A percentile compares a stretch with the other conserved stretches of the same genome.
phyloP scores from a whole-genome alignment of 2,113 vertebrate genomes.

The Apteryx owenii region DNA sequence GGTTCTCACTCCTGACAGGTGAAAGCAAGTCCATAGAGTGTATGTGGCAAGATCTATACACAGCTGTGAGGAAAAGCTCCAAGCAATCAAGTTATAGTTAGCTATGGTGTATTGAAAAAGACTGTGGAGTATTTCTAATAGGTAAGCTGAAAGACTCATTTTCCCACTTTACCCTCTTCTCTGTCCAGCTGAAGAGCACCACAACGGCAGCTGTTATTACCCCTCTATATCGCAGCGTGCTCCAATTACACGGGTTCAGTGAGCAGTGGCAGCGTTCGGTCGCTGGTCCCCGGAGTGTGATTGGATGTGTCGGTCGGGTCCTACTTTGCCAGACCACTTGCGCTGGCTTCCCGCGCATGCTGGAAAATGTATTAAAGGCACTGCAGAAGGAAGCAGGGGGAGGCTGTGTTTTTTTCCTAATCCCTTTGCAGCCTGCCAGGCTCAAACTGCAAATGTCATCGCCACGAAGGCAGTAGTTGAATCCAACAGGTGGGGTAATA shows the following conservation, averaged over 20 bases:
- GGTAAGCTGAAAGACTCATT: not conserved
- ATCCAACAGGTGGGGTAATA: constrained; percentile 60
- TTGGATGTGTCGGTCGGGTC: not conserved
- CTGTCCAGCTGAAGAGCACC: not conserved
- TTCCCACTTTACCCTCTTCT: not conserved
- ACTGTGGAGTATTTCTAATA: not conserved
- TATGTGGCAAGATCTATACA: not conserved
- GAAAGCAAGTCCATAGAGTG: not conserved
- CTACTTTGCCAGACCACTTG: not conserved
- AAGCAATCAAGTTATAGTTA: not conserved
- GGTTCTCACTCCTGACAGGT: not conserved
- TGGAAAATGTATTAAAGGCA: not conserved
- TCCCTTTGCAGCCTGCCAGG: not conserved
- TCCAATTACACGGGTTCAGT: not conserved
- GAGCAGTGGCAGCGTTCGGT: not conserved
- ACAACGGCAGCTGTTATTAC: not conserved
- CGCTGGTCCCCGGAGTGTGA: not conserved
- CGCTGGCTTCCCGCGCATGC: not conserved
- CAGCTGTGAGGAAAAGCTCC: not conserved
- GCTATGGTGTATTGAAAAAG: not conserved
- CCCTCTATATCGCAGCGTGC: not conserved
- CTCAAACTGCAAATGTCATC: constrained; percentile 34
- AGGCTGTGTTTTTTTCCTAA: not conserved
- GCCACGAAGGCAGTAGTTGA: not conserved
- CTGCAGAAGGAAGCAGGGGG: not conserved